These are phyloP conservation scores for Cygnus atratus DNA, from an alignment of 2,113 vertebrate species.

Conservation along the genomic window DNA sequence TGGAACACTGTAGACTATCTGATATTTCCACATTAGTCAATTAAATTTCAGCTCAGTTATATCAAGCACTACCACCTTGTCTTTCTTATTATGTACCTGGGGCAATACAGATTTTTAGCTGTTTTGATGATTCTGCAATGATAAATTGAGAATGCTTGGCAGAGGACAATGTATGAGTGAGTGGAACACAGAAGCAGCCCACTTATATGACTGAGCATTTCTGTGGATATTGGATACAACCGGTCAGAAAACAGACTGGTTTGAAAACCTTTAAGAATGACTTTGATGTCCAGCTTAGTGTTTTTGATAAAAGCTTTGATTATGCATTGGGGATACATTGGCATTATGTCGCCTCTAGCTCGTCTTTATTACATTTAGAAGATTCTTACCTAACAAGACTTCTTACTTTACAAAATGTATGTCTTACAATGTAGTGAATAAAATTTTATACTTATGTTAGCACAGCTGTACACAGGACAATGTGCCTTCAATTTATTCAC, in stretches of 20 bases:
- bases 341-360: not conserved
- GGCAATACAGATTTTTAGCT: not conserved
- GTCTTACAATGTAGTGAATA: not conserved
- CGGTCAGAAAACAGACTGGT: not conserved
- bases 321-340: not conserved
- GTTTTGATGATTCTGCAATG: not conserved
- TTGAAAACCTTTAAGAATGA: not conserved
- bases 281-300: not conserved
- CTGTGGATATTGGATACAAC: not conserved
- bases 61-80: not conserved
- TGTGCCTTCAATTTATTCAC: not conserved
- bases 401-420: constrained; percentile 5
- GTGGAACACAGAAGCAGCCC: not conserved
- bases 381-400: not conserved
- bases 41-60: not conserved
- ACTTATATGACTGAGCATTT: not conserved
- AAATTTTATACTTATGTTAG: not conserved
- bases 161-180: not conserved
- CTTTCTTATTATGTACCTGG: not conserved
- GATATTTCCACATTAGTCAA: not conserved
- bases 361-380: constrained; percentile 38
- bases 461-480: not conserved
- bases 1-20: not conserved
- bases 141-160: not conserved
- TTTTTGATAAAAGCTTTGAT: not conserved